Base-by-base conservation (phyloP, 1,140 invertebrate genomes). In the Latrodectus geometricus region DNA sequence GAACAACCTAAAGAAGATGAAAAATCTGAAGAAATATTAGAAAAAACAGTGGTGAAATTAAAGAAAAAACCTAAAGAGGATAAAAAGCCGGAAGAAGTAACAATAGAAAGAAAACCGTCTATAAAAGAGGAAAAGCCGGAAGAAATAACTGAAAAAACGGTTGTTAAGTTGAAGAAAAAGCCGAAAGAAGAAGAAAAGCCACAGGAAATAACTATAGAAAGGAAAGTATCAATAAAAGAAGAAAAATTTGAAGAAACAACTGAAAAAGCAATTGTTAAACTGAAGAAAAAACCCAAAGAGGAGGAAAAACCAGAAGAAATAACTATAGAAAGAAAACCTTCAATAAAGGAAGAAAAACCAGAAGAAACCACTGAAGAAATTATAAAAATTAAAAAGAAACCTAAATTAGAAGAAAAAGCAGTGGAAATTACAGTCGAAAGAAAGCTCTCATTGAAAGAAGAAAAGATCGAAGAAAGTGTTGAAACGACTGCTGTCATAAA, bases 311-410 rank as follows among this genome's bases (percentile, higher is more conserved):
- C 78, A n/a, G 49, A 68, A 9, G 69, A 80, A 66, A 12, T 83
- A 12, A 21, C 17, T 49, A 23, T 61, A 1, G 52, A 88, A 84
- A 68, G 68, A 17, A 88, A 87, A 78, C 35, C 35, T 35, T 35
- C 35, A 1, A 35, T 35, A 35, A 35, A 35, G 5, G 35, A 88
- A 87, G 88, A 48, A 78, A 86, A n/a, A 68, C 85, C n/a, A 92
- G 92, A 23, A 89, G 92, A 72, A 90, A 92, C 89, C 73, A 23
- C 50, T 80, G 79, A 84, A 49, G n/a, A 89, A 88, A 68, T 81
- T 49, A 17, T 75, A 23, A 84, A 85, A 72, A 79, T 84, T 50
- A 75, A 84, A 66, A 88, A 73, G 48, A 80, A 83, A 35, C 74
- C 78, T 50, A 85, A 84, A 76, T 54, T 70, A 61, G 17, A 87